A percentile compares a stretch with the other conserved stretches of the same genome.
These are phyloP conservation scores for Campylomormyrus numenius DNA, from an alignment of 2,113 vertebrate genomes.

Conservation along the genomic window DNA sequence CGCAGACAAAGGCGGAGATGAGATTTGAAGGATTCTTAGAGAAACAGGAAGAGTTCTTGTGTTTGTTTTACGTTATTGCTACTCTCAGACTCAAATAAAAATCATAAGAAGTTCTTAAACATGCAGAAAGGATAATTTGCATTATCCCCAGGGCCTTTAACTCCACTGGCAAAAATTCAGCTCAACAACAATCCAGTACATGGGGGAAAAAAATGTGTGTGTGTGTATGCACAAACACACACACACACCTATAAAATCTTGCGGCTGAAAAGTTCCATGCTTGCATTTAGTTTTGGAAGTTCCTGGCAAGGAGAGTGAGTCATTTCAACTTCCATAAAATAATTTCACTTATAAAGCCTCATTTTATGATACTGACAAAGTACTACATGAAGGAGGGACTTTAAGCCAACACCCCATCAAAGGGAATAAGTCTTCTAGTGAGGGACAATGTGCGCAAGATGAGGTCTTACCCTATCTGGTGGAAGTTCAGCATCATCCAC, in stretches of 20 bases:
- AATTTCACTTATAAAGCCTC: neutral
- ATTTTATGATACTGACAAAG: neutral
- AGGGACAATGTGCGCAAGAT: neutral
- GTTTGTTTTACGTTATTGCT: neutral
- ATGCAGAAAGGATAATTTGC: neutral
- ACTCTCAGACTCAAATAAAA: neutral
- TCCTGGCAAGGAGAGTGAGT: neutral
- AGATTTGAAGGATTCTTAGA: slow-evolving; percentile 13
- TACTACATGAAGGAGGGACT: neutral
- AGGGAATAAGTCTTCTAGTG: neutral
- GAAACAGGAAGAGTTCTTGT: neutral
- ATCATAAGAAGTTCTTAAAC: neutral
- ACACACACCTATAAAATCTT: neutral
- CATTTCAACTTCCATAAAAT: neutral
- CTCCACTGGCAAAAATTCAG: neutral
- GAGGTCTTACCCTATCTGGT: neutral
- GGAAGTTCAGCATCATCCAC: neutral
- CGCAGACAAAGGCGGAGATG: slow-evolving; percentile 23
- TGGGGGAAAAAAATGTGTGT: neutral
- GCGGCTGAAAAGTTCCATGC: neutral
- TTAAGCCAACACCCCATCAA: neutral
- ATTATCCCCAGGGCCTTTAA: neutral
- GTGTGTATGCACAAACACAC: neutral
- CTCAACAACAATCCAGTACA: neutral
- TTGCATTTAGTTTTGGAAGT: neutral